phyloP scores from a whole-genome alignment of 2,888 invertebrate species.

The Eucera pruinosa region DNA sequence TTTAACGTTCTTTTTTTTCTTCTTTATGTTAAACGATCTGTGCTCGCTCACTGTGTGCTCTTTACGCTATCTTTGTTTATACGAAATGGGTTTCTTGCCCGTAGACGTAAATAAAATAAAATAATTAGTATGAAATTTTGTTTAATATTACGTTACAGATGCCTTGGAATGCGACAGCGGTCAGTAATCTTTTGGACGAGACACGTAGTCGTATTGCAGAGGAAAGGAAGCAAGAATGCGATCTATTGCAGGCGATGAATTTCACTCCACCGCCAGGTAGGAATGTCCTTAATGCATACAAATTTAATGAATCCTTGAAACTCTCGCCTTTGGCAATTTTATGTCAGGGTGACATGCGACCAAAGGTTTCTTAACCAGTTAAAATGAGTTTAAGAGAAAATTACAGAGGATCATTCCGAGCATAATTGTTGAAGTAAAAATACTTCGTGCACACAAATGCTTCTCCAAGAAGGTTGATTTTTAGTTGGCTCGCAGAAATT shows the following conservation, averaged over 20 bases:
- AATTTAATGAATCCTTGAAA: background rate
- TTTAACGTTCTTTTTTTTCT: no score
- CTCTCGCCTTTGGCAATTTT: background rate
- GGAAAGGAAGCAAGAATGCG: slow-evolving; percentile 74
- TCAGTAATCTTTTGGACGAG: slow-evolving; percentile 76
- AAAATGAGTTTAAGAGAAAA: no score
- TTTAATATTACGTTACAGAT: slow-evolving; percentile 71
- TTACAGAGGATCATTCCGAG: background rate
- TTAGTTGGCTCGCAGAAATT: background rate
- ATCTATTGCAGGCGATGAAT: slow-evolving; percentile 69
- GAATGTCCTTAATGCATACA: background rate
- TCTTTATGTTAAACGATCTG: no score
- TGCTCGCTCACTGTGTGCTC: no score
- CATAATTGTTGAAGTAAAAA: background rate
- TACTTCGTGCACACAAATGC: no score
- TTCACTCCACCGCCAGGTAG: slow-evolving; percentile 75
- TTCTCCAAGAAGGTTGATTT: no score
- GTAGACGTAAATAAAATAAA: no score
- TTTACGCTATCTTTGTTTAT: no score
- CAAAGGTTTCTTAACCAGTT: background rate
- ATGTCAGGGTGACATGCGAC: background rate
- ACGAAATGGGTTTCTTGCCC: no score
- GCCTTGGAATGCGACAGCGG: slow-evolving; percentile 77
- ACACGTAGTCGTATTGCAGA: slow-evolving; percentile 71
- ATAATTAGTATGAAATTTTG: no score